Base-by-base conservation (phyloP, 2,888 invertebrate species). In the Lasius fuliginosus region DNA sequence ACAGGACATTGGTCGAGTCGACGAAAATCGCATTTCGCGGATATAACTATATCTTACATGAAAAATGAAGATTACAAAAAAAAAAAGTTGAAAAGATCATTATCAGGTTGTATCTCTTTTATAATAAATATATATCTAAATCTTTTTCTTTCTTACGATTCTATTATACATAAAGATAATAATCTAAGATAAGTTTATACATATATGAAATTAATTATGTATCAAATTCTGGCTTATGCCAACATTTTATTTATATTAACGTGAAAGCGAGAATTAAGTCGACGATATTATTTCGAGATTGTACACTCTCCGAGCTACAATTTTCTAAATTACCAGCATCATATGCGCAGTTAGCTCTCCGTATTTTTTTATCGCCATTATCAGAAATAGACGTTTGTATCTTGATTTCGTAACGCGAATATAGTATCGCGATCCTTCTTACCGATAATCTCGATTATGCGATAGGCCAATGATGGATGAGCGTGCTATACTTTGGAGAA, bases 1-100 rank as follows among this genome's bases (percentile, higher is more conserved):
- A 79, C 71, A 42, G 58, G 46, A 60, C 71, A 62, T 69, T 79
- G 82, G 36, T 81, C n/a, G 71, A 53, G 68, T 84, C 53, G 82
- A 65, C 82, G 85, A 88, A 86, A 86, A 89, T 89, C 76, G 71
- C 46, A 46, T 79, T 71, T 71, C 36, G 36, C 36, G 60, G 33
- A 46, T 71, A 71, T 33, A 79, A 53, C 42, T 68, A 33, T 60
- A 75, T 46, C 49, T 77, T 30, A 33, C 77, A 27, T 46, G 68
- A 67, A 60, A 79, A 68, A 79, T 56, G 46, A 83, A 60, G 46
- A 77, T 36, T 56, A 23, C 40, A 46, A 49, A 42, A 68, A 46
- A 8, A 49, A 49, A 23, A 3, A 8, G 33, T 46, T 60, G 58
- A 67, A 76, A 68, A 27, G 18, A 30, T 27, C 11, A 56, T 53